Conservation (phyloP, 2,797 vertebrate species). For the Gymnoscopelus braueri region DNA sequence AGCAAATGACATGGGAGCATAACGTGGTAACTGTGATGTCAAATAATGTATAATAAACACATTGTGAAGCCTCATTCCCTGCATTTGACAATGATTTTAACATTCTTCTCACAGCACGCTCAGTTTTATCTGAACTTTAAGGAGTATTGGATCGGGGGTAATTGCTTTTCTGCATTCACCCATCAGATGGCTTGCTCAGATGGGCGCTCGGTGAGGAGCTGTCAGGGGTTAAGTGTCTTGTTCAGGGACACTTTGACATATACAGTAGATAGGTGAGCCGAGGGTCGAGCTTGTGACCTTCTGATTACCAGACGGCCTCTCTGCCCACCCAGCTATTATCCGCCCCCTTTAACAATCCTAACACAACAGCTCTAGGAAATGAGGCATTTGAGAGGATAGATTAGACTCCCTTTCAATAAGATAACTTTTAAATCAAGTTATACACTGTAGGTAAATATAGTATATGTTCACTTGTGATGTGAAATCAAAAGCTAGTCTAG, state of each 20-base stretch:
- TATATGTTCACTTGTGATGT: constrained; percentile 29
- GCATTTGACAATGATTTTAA: neutral
- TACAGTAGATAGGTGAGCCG: too few species aligned
- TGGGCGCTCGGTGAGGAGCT: too few species aligned
- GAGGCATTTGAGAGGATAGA: constrained; percentile 18
- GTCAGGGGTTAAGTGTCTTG: too few species aligned
- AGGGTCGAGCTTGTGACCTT: too few species aligned
- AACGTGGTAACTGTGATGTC: constrained; percentile 16
- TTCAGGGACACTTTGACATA: too few species aligned
- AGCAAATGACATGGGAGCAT: constrained; percentile 16
- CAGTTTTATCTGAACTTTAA: neutral
- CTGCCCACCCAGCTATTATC: too few species aligned
- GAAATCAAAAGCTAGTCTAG: constrained; percentile 34
- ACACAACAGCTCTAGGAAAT: constrained; percentile 23
- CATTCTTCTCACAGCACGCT: constrained; percentile 1
- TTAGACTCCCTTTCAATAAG: constrained; percentile 24
- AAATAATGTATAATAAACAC: constrained; percentile 6
- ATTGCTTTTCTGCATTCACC: too few species aligned
- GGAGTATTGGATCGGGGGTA: too few species aligned
- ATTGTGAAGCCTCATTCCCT: constrained; percentile 9
- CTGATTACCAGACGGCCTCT: too few species aligned
- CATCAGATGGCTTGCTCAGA: too few species aligned
- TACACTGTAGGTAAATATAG: constrained; percentile 38
- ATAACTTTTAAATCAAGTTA: constrained; percentile 35
- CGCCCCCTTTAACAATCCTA: constrained; percentile 10